Conservation (phyloP, 2,113 vertebrate species). For the Callionymus lyra region DNA sequence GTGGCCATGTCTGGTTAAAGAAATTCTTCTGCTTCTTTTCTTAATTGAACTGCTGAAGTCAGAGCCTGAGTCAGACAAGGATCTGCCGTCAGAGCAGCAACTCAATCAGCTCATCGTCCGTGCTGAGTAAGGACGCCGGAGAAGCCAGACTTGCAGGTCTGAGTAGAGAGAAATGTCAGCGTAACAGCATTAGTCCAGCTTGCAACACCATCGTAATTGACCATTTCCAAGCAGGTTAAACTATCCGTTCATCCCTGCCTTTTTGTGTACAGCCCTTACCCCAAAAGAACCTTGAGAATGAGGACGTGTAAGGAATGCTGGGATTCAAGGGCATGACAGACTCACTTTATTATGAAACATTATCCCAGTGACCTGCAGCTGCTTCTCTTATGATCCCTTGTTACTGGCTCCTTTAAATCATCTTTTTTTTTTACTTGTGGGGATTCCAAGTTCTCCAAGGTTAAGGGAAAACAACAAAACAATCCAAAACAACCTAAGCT, state of each 20-base stretch:
- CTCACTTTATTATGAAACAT: constrained; percentile 12
- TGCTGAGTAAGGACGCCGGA: constrained; percentile 22
- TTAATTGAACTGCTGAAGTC: no score
- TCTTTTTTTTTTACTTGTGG: no score
- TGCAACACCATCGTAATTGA: constrained; percentile 30
- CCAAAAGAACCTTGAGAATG: constrained; percentile 19
- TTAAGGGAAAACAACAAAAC: no score
- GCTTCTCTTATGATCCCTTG: constrained; percentile 23
- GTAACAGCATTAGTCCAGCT: constrained; percentile 25
- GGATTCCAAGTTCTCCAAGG: no score
- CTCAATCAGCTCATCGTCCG: constrained; percentile 37
- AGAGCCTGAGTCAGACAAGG: constrained; percentile 27
- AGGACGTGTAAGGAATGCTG: constrained; percentile 12
- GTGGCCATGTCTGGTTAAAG: no score
- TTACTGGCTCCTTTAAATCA: no score
- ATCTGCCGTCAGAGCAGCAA: constrained; percentile 36
- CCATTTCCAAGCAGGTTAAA: constrained; percentile 43
- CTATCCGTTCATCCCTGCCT: constrained; percentile 13
- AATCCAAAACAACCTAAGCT: no score
- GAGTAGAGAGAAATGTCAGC: not conserved
- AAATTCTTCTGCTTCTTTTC: no score
- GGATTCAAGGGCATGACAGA: constrained; percentile 20
- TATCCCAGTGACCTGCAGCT: constrained; percentile 21
- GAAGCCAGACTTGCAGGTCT: constrained; percentile 12
- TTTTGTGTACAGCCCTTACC: constrained; percentile 12